Conservation (phyloP, 2,113 vertebrate genomes). For the Parotia lawesii region DNA sequence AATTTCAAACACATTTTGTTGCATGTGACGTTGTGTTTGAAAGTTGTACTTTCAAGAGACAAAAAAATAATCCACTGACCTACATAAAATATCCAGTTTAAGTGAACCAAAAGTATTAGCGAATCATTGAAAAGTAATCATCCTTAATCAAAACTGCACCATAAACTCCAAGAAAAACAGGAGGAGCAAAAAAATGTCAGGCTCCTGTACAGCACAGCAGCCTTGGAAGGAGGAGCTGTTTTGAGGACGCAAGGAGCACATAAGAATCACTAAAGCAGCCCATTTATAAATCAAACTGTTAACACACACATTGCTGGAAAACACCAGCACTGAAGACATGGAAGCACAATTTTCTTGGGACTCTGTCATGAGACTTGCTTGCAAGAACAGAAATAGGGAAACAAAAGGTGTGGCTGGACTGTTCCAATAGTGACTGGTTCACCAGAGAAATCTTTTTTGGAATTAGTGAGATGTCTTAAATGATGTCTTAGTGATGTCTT, state of each 20-base stretch:
- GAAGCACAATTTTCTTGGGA: background rate
- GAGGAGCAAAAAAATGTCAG: background rate
- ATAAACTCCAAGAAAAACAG: background rate
- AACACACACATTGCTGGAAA: background rate
- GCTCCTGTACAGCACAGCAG: background rate
- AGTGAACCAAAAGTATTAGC: background rate
- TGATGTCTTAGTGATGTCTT: background rate
- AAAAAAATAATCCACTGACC: background rate
- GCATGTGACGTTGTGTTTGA: background rate
- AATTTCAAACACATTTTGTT: background rate
- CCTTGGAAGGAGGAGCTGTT: background rate
- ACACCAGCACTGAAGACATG: background rate
- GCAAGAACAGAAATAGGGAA: background rate
- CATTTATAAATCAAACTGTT: background rate
- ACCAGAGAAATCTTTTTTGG: background rate
- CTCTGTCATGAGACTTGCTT: background rate
- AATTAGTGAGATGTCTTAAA: background rate
- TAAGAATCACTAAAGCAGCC: background rate
- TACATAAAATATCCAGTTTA: background rate
- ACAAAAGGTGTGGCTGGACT: background rate
- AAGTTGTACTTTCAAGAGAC: background rate
- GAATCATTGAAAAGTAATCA: background rate
- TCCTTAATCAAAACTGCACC: background rate
- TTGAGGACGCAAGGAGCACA: background rate
- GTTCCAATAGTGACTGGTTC: background rate